Evolutionary conservation across 2,888 invertebrate species (phyloP).

Genomic region (Tetheella fluctuosa): DNA sequence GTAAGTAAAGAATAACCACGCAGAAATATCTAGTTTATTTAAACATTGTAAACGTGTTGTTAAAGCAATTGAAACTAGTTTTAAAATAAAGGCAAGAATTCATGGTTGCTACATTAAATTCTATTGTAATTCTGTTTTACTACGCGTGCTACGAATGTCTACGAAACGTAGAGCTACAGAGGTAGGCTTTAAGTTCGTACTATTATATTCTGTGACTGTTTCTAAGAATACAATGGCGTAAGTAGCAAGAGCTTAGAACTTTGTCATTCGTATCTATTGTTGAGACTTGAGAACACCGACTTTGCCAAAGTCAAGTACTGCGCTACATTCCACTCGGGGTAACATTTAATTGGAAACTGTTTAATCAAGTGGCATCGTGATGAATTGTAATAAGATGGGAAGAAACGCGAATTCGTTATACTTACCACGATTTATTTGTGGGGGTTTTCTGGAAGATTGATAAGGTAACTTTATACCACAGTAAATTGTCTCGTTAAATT

Average conservation of each 20-base stretch:
- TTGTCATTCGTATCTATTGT: conserved; percentile 27
- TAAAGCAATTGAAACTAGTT: too few relatives aligned
- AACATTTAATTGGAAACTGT: conserved; percentile 29
- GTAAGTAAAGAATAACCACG: too few relatives aligned
- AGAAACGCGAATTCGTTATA: conserved; percentile 18
- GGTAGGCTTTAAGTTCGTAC: conserved; percentile 18
- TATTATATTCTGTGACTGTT: conserved; percentile 19
- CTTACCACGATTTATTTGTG: background rate
- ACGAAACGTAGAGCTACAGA: background rate
- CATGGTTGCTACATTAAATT: background rate
- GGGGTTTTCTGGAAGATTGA: background rate
- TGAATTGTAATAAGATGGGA: conserved; percentile 18
- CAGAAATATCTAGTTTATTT: too few relatives aligned
- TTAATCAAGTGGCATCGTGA: conserved; percentile 21
- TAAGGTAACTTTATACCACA: conserved; percentile 2
- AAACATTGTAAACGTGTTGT: too few relatives aligned
- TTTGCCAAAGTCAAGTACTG: conserved; percentile 27
- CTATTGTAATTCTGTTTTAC: background rate
- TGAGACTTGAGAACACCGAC: conserved; percentile 22
- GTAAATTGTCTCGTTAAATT: conserved; percentile 7
- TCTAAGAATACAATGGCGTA: conserved; percentile 30
- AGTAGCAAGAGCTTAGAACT: conserved; percentile 24
- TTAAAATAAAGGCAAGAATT: background rate
- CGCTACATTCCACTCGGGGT: conserved; percentile 18
- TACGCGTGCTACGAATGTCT: conserved; percentile 4